Evolutionary conservation across 2,797 vertebrate genomes (phyloP), one percentile per base, ranked within the genome.

Genomic region (Cyclopterus lumpus): DNA sequence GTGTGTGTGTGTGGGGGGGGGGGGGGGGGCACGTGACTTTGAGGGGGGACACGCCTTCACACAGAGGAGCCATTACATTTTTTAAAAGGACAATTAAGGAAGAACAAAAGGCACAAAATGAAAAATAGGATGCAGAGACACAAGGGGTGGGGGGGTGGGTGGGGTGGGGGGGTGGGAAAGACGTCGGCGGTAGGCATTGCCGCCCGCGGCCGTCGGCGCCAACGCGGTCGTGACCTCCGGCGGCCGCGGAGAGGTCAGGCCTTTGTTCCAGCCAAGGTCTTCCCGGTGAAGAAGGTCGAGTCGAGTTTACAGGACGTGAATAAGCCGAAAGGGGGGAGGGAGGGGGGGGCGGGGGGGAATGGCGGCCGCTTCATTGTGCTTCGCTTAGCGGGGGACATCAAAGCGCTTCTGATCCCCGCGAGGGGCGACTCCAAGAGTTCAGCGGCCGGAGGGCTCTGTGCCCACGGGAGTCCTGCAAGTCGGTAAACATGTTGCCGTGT

Each of bases 201-300:
- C 46, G 26, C 63, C 34, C n/a, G n/a, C 22, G 22, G 55, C 80
- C 75, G 36, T 61, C 67, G 91, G 91, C 88, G 89, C 90, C 91
- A 88, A 72, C 36, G 16, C 63, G 82, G 88, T 81, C 66, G 74
- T 90, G 89, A 93, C 91, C 91, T 30, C 67, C 67, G 77, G n/a
- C 55, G 83, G 81, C 71, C 49, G 75, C 5, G 48, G 88, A n/a
- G n/a, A n/a, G 87, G 90, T 91, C 90, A 86, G 79, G 84, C 85
- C 83, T 92, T 93, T 93, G 91, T 92, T 91, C 42, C 5, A 84
- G 86, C 77, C 86, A 87, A 91, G 90, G 91, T 86, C 88, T 88
- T 87, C 81, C 79, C 72, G n/a, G 63, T 69, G 81, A 77, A 87
- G 78, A 76, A 81, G 90, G 89, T 83, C 84, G 89, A 81, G 81